phyloP scores from a whole-genome alignment of 2,113 vertebrate genomes.

The Phylloscopus trochiloides region DNA sequence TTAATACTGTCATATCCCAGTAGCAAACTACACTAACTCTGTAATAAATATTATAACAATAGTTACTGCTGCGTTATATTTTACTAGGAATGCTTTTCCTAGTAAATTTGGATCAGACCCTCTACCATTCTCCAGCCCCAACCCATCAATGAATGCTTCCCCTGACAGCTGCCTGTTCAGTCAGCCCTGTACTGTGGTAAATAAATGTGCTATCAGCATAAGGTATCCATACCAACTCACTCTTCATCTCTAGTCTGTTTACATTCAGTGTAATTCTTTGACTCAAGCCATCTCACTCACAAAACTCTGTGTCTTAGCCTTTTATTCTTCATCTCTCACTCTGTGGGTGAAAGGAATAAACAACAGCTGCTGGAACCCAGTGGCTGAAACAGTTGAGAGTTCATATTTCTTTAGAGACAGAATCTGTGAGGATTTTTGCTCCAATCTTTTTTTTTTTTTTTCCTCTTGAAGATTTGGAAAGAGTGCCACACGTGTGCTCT shows the following conservation, averaged over 20 bases:
- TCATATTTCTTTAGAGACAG: not conserved
- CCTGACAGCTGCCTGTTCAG: not conserved
- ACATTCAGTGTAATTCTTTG: not conserved
- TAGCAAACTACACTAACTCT: not conserved
- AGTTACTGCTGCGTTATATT: not conserved
- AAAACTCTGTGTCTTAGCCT: not conserved
- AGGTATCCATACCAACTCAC: not conserved
- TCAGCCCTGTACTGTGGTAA: not conserved
- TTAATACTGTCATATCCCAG: not conserved
- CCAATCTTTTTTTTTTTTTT: not conserved
- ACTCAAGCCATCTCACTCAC: not conserved
- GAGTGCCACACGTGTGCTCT: not conserved
- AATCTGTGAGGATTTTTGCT: not conserved
- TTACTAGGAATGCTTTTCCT: not conserved
- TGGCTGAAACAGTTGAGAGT: not conserved
- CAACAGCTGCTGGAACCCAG: not conserved
- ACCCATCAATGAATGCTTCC: not conserved
- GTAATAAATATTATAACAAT: not conserved
- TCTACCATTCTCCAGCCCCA: not conserved
- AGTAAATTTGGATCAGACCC: not conserved
- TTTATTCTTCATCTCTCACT: slow-evolving; percentile 15
- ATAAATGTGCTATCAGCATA: not conserved
- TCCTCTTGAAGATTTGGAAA: not conserved
- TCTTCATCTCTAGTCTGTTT: not conserved
- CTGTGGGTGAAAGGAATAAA: slow-evolving; percentile 15